Evolutionary conservation across 2,888 invertebrate species (phyloP).

Genomic region (Macrostomum cliftonense): DNA sequence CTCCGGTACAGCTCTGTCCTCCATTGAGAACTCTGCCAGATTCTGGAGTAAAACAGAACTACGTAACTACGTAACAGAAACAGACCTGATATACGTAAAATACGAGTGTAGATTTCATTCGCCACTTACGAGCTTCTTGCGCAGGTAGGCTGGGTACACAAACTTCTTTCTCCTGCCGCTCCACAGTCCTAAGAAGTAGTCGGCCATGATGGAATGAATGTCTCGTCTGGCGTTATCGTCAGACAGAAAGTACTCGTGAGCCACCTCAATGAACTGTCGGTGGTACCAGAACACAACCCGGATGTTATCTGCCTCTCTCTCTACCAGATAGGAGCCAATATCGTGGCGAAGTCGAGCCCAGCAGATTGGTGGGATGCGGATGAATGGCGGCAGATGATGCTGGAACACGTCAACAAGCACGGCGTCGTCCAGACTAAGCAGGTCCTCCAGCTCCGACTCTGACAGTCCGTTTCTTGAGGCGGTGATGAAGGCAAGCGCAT

Average conservation of each 20-base stretch:
- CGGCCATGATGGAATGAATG: slow-evolving; percentile 14
- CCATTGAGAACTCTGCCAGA: neutral
- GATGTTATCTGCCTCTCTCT: slow-evolving; percentile 18
- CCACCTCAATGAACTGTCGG: slow-evolving; percentile 14
- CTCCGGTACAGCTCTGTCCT: neutral
- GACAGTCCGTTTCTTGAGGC: slow-evolving; percentile 18
- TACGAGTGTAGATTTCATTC: no score
- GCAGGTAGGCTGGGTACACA: neutral
- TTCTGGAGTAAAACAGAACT: neutral
- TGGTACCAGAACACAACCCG: slow-evolving; percentile 16
- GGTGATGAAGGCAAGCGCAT: slow-evolving; percentile 18
- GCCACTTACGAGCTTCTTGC: neutral
- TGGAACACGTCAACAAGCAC: slow-evolving; percentile 9
- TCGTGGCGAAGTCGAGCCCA: slow-evolving; percentile 16
- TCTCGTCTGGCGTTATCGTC: slow-evolving; percentile 2
- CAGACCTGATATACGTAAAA: no score
- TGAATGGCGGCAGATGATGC: slow-evolving; percentile 17
- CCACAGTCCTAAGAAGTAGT: slow-evolving; percentile 11
- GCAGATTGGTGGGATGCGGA: slow-evolving; percentile 21
- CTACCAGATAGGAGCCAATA: slow-evolving; percentile 17
- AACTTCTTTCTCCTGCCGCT: slow-evolving; percentile 10
- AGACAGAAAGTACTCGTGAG: slow-evolving; percentile 10
- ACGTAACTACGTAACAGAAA: no score
- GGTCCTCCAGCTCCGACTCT: slow-evolving; percentile 18
- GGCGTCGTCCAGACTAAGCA: slow-evolving; percentile 16